These are phyloP conservation scores for Urocolius indicus DNA, from an alignment of 2,113 vertebrate genomes.

Conservation along the genomic window DNA sequence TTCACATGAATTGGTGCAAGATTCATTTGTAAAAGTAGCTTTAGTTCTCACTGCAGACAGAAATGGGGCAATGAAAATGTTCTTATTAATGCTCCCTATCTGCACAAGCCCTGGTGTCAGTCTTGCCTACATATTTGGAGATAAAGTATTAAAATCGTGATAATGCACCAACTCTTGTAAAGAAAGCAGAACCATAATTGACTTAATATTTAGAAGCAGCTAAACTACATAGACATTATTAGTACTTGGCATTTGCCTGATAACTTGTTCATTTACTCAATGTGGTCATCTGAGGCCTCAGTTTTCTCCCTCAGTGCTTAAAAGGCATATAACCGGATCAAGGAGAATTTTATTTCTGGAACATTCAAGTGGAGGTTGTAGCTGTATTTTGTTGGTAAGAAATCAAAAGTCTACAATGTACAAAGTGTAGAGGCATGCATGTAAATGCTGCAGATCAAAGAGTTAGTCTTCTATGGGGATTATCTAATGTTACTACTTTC, in stretches of 20 bases:
- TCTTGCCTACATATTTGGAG: neutral
- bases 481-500: slow-evolving; percentile 56
- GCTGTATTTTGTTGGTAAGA: slow-evolving; percentile 49
- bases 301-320: slow-evolving; percentile 3
- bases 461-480: slow-evolving; percentile 65
- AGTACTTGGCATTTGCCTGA: slow-evolving; percentile 30
- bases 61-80: neutral
- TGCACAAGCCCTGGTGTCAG: neutral
- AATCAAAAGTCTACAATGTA: slow-evolving; percentile 54
- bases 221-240: slow-evolving; percentile 45
- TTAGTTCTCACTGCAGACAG: neutral
- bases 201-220: slow-evolving; percentile 46
- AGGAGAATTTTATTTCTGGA: slow-evolving; percentile 56
- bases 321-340: slow-evolving; percentile 44
- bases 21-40: neutral
- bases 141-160: neutral
- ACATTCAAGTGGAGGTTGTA: slow-evolving; percentile 38
- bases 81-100: neutral
- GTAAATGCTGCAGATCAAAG: slow-evolving; percentile 68
- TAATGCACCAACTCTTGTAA: neutral
- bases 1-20: neutral
- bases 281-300: slow-evolving; percentile 31
- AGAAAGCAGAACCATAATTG: neutral
- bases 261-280: slow-evolving; percentile 49
- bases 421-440: slow-evolving; percentile 52